Evolutionary conservation across 2,113 vertebrate genomes (phyloP).

Genomic region (Tapirus terrestris): DNA sequence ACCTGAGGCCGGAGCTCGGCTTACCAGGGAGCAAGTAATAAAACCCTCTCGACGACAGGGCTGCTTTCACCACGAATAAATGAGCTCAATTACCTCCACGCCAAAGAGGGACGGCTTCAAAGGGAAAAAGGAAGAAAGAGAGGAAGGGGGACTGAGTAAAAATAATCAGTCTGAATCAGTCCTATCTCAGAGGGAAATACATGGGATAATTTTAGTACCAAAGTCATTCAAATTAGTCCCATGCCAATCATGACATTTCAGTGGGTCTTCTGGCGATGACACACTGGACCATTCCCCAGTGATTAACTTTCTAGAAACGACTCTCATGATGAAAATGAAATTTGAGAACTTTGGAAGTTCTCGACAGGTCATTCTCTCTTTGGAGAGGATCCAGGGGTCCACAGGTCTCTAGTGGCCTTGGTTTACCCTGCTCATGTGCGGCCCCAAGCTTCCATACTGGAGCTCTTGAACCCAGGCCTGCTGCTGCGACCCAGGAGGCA

Average conservation of each 20-base stretch:
- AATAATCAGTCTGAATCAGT: conserved; percentile 64
- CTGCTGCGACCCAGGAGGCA: rapidly evolving
- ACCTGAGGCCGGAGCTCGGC: conserved; percentile 83
- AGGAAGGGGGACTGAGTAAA: conserved; percentile 34
- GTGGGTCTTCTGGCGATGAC: conserved; percentile 82
- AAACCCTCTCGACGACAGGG: conserved; percentile 86
- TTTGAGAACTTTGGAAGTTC: conserved; percentile 45
- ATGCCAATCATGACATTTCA: neutral
- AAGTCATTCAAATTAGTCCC: neutral
- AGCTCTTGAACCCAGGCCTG: neutral
- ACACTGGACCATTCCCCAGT: conserved; percentile 76
- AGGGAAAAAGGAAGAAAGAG: conserved; percentile 58
- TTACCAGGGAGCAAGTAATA: conserved; percentile 90
- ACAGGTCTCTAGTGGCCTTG: rapidly evolving
- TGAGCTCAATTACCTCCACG: conserved; percentile 88
- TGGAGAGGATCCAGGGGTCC: neutral
- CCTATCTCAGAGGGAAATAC: conserved; percentile 75
- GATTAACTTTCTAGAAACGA: conserved; percentile 61
- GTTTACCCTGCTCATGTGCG: rapidly evolving
- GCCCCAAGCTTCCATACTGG: neutral
- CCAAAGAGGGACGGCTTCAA: conserved; percentile 91
- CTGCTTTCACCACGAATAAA: conserved; percentile 92
- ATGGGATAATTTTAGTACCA: neutral
- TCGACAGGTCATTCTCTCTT: neutral
- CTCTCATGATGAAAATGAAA: conserved; percentile 68